A percentile compares a stretch with the other conserved stretches of the same genome.
Conservation (phyloP, 2,113 vertebrate genomes). For the Stictonetta naevosa region DNA sequence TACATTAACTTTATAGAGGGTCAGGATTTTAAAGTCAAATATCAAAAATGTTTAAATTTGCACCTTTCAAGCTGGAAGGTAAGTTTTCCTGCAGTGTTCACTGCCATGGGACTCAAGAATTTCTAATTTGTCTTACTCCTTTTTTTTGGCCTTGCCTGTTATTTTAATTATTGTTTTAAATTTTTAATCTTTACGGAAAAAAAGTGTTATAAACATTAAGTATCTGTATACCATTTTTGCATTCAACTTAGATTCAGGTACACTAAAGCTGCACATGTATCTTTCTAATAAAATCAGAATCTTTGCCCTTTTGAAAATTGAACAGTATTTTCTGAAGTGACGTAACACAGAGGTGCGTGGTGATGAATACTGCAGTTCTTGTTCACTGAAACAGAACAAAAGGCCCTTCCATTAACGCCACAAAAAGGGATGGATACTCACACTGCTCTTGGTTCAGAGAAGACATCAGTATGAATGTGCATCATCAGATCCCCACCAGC, state of each 20-base stretch:
- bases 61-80: neutral
- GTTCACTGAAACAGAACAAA: neutral
- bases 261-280: neutral
- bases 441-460: constrained; percentile 96
- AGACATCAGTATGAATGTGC: constrained; percentile 99
- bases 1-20: neutral
- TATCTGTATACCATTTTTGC: neutral
- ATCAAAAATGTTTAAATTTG: neutral
- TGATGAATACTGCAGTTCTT: neutral
- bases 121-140: neutral
- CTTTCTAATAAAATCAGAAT: neutral
- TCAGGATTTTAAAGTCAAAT: constrained; percentile 20
- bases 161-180: neutral
- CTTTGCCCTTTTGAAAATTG: neutral
- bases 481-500: constrained; percentile 99
- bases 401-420: neutral
- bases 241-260: neutral
- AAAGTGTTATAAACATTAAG: neutral
- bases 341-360: neutral
- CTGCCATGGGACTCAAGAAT: neutral
- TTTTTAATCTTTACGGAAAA: neutral
- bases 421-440: constrained; percentile 78
- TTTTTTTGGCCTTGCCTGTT: neutral
- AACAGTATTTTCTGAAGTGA: neutral
- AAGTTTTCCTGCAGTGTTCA: neutral